Evolutionary conservation across 2,113 vertebrate genomes (phyloP).

Genomic region (Perognathus longimembris): DNA sequence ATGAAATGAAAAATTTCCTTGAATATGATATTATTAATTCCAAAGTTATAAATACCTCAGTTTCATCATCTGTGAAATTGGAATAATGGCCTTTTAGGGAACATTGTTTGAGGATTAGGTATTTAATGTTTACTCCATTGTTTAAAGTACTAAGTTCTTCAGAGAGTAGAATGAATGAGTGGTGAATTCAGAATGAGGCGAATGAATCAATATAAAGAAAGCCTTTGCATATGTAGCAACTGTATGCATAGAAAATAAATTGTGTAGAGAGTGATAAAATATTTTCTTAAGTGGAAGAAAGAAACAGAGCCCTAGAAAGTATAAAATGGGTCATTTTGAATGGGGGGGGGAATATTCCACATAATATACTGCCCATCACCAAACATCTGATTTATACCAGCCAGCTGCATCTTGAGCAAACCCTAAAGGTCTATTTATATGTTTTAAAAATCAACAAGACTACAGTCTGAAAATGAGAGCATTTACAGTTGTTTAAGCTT

Average conservation of each 20-base stretch:
- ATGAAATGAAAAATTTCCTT: conserved; percentile 22
- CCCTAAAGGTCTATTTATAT: conserved; percentile 66
- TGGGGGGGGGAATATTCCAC: conserved; percentile 30
- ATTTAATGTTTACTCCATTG: conserved; percentile 64
- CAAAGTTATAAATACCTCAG: conserved; percentile 67
- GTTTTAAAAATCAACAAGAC: conserved; percentile 64
- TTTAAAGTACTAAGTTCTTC: conserved; percentile 63
- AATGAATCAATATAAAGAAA: conserved; percentile 62
- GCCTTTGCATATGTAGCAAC: conserved; percentile 21
- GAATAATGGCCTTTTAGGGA: conserved; percentile 47
- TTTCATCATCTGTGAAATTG: conserved; percentile 75
- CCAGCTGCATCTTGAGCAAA: conserved; percentile 64
- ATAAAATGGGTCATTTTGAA: conserved; percentile 62
- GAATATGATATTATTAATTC: conserved; percentile 47
- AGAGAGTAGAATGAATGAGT: conserved; percentile 17
- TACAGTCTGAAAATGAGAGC: conserved; percentile 37
- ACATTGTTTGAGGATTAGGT: conserved; percentile 35
- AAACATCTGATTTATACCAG: conserved; percentile 63
- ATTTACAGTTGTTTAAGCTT: conserved; percentile 54
- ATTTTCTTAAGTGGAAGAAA: conserved; percentile 62
- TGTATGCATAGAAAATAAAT: conserved; percentile 57
- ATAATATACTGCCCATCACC: conserved; percentile 46
- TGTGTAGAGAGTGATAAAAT: conserved; percentile 45
- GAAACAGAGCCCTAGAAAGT: conserved; percentile 22
- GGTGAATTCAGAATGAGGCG: conserved; percentile 57